Conservation (phyloP, 2,113 vertebrate genomes). For the Oxyura jamaicensis region DNA sequence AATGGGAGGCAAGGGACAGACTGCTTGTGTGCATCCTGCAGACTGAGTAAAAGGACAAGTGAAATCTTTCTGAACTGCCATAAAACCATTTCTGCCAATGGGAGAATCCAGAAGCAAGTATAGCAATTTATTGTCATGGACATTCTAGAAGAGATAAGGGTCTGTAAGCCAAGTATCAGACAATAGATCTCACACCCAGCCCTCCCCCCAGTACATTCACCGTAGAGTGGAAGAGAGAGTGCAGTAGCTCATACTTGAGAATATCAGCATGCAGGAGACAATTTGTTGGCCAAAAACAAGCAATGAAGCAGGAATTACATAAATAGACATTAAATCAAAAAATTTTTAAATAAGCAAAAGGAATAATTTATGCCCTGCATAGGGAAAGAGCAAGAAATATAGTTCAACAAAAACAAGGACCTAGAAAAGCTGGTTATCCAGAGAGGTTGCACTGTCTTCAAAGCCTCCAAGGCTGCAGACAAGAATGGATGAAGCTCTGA, state of each 20-base stretch:
- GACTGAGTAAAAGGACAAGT: not conserved
- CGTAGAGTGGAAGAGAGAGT: too few species aligned
- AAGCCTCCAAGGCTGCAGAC: not conserved
- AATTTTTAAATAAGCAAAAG: not conserved
- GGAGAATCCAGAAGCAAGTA: not conserved
- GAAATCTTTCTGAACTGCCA: not conserved
- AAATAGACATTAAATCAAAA: not conserved
- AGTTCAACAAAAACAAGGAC: not conserved
- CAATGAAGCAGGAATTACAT: not conserved
- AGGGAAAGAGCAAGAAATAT: not conserved
- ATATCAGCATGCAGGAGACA: not conserved
- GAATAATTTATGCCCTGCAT: not conserved
- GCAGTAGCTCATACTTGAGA: not conserved
- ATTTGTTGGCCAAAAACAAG: not conserved
- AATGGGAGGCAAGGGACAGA: not conserved
- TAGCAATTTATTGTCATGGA: not conserved
- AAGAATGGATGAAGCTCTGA: not conserved
- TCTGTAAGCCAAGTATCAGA: too few species aligned
- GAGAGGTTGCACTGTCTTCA: not conserved
- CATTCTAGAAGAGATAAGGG: too few species aligned
- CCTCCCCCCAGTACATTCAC: too few species aligned
- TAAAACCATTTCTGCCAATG: not conserved
- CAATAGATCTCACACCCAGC: too few species aligned
- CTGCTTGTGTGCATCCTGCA: not conserved
- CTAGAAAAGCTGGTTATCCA: not conserved